These are phyloP conservation scores for Platichthys stellatus DNA, from an alignment of 2,113 vertebrate species.

Conservation along the genomic window DNA sequence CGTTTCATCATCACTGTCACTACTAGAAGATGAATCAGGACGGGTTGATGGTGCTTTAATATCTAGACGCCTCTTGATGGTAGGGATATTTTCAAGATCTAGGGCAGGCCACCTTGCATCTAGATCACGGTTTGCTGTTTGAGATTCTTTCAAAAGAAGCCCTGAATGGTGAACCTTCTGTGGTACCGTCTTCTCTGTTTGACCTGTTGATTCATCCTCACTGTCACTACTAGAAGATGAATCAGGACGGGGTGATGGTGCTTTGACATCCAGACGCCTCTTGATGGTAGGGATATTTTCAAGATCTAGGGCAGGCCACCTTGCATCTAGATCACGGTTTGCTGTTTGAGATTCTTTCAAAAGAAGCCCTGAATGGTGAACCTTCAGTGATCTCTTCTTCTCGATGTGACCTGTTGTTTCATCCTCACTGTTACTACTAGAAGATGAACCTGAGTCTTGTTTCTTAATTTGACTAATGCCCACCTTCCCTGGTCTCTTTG, in stretches of 20 bases:
- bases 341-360: accelerated
- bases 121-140: neutral
- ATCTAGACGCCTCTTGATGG: neutral
- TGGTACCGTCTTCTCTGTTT: too few species aligned
- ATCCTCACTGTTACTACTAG: slow-evolving; percentile 46
- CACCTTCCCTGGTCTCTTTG: too few species aligned
- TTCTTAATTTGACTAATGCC: too few species aligned
- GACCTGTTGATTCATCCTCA: slow-evolving; percentile 5
- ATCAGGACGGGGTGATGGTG: neutral
- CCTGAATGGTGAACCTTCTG: neutral
- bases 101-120: neutral
- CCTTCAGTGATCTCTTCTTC: neutral
- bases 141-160: neutral
- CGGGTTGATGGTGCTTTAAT: neutral
- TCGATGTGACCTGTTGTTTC: neutral
- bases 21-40: slow-evolving; percentile 22
- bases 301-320: slow-evolving; percentile 20
- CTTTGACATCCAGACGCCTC: slow-evolving; percentile 32
- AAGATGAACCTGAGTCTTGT: slow-evolving; percentile 13
- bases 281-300: neutral
- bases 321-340: accelerated
- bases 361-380: neutral
- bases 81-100: neutral
- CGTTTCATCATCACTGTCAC: slow-evolving; percentile 26
- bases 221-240: slow-evolving; percentile 32